Percentiles rank a stretch among this genome's conserved stretches.
phyloP scores from a whole-genome alignment of 2,797 vertebrate genomes.

The Malurus leucopterus region DNA sequence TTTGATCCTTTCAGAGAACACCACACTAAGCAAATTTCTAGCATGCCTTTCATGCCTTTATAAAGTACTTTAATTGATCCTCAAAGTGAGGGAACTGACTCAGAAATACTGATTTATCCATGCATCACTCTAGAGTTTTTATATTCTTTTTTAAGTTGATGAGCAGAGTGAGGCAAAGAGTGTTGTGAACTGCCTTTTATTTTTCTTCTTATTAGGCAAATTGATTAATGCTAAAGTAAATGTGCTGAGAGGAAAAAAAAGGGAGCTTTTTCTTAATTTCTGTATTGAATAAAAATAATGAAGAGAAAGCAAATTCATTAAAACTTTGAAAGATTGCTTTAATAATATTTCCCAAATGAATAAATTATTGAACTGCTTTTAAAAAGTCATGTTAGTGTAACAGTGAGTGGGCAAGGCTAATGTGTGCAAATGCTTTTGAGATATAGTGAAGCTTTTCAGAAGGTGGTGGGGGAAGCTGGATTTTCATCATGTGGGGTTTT shows the following conservation, averaged over 20 bases:
- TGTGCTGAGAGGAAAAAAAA: not conserved
- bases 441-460: not conserved
- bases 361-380: slow-evolving; percentile 7
- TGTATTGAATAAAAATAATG: not conserved
- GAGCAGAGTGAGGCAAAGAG: not conserved
- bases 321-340: not conserved
- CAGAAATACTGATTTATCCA: slow-evolving; percentile 8
- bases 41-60: not conserved
- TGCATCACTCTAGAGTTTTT: not conserved
- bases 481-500: not conserved
- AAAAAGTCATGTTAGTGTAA: not conserved
- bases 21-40: not conserved
- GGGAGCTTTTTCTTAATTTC: not conserved
- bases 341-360: not conserved
- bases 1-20: not conserved
- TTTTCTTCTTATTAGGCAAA: not conserved
- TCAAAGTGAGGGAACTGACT: not conserved
- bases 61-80: not conserved
- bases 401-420: not conserved
- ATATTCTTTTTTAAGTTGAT: not conserved
- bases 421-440: not conserved
- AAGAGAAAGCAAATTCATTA: slow-evolving; percentile 15
- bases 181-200: slow-evolving; percentile 5
- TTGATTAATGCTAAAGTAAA: slow-evolving; percentile 6
- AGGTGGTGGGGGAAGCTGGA: not conserved